phyloP scores from a whole-genome alignment of 2,113 vertebrate genomes.

The Cariama cristata region DNA sequence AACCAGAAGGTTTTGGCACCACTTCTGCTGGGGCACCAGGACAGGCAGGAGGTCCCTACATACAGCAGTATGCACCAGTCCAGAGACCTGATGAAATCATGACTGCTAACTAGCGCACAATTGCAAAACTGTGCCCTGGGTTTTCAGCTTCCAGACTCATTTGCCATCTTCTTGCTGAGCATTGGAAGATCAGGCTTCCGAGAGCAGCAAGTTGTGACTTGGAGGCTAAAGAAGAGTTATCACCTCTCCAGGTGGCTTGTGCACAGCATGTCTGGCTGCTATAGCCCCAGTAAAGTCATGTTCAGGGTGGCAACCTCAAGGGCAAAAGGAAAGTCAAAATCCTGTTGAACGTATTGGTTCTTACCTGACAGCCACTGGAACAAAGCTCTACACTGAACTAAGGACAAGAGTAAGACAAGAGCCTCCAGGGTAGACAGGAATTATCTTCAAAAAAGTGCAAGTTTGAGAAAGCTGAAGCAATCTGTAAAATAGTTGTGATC shows the following conservation, averaged over 20 bases:
- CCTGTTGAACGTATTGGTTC: accelerated
- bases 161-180: neutral
- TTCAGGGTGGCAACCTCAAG: neutral
- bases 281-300: neutral
- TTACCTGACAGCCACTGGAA: neutral
- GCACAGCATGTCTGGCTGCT: neutral
- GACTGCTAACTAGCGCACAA: neutral
- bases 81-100: neutral
- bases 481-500: neutral
- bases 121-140: neutral
- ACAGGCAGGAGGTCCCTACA: neutral
- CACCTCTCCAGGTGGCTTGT: neutral
- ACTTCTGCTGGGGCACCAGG: neutral
- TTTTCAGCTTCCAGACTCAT: neutral
- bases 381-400: neutral
- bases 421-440: neutral
- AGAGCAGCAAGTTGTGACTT: neutral
- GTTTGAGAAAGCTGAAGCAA: neutral
- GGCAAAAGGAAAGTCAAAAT: neutral
- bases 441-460: neutral
- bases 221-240: neutral
- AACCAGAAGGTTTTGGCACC: neutral
- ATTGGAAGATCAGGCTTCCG: neutral
- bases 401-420: neutral
- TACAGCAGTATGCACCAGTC: accelerated